Base-by-base conservation (phyloP, 2,797 vertebrate species). In the Artibeus jamaicensis region DNA sequence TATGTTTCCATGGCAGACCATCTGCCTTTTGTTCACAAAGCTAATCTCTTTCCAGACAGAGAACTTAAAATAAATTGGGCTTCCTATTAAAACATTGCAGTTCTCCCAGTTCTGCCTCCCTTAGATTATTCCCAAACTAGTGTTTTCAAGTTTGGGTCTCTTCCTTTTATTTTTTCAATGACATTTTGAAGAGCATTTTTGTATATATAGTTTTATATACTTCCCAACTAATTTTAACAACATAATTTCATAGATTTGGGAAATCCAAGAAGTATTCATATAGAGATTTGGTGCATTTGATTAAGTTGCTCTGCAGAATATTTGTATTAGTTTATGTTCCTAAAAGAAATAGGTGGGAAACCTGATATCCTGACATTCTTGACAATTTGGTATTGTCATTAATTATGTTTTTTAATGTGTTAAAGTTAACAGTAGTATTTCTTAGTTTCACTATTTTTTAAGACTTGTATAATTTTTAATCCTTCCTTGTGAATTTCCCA, bases 21-120 rank as follows among this genome's bases (percentile, higher is more conserved):
- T 94, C 65, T 96, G 86, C 65, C 22, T 96, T 93, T 65, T 87
- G 53, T 87, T 94, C 87, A 89, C 76, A 89, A 85, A 85, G 9
- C 83, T 70, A 88, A 12, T 76, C 44, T 96, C 42, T 67, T 92
- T 84, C 42, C 62, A 92, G 76, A 68, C 24, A 81, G 71, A 94
- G 59, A 83, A 44, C 42, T 88, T 95, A 93, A 87, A 95, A 93
- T 85, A 93, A 86, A 94, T 86, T 59, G 37, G 89, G 19, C 11
- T 74, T 86, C 68, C 78, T 91, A 62, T 83, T 95, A 82, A 93
- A 91, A 85, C 48, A 83, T 77, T 53, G 39, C 29, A 48, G 34
- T 84, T 91, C 55, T 94, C 10, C 34, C 9, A 89, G 22, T 91
- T 67, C 53, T 68, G 37, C 29, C 74, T 94, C 22, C 22, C 50